Evolutionary conservation across 2,113 vertebrate genomes (phyloP).

Genomic region (Rafetus swinhoei): DNA sequence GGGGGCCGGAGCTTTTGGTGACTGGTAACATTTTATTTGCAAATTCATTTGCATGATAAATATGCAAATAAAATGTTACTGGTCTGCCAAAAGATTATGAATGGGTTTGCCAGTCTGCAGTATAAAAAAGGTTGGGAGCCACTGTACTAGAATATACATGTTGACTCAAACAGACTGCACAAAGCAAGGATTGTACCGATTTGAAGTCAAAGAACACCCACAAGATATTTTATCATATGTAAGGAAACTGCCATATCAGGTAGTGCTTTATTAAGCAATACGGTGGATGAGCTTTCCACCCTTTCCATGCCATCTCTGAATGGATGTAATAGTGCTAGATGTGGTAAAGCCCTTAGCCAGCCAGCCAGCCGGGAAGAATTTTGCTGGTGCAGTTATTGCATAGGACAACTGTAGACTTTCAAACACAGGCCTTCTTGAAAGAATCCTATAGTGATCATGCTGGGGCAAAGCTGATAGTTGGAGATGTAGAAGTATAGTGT

Average conservation of each 20-base stretch:
- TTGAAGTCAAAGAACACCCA: neutral
- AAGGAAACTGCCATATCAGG: neutral
- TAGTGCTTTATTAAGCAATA: neutral
- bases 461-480: rapidly evolving
- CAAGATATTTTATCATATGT: neutral
- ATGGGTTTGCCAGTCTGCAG: too few species aligned
- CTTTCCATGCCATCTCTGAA: neutral
- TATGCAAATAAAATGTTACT: too few species aligned
- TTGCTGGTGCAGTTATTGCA: neutral
- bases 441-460: neutral
- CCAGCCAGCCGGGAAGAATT: neutral
- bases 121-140: too few species aligned
- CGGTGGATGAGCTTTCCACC: neutral
- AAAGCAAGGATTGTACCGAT: neutral
- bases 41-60: too few species aligned
- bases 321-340: neutral
- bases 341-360: neutral
- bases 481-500: neutral
- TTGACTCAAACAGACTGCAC: neutral
- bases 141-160: neutral
- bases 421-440: neutral
- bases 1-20: too few species aligned
- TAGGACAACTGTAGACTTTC: neutral
- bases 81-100: too few species aligned
- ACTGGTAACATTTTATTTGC: too few species aligned